Conservation (phyloP, 1,140 invertebrate genomes). For the Pseudomyrmex gracilis region DNA sequence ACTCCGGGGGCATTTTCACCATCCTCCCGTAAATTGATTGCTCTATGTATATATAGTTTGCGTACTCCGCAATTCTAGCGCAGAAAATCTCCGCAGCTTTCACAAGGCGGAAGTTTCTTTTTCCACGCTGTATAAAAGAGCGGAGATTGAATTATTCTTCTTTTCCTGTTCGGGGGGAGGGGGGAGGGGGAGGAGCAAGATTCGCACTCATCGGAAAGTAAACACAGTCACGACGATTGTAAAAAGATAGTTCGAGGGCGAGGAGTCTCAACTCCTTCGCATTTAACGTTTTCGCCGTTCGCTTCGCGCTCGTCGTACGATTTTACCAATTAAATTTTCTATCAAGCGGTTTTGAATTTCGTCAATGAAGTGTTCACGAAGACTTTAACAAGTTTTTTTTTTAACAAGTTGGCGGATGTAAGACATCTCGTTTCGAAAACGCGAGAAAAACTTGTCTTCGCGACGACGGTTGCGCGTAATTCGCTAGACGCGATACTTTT, state of each 20-base stretch:
- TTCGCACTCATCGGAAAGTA: constrained; percentile 9
- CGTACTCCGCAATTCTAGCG: constrained; percentile 24
- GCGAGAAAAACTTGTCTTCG: background rate
- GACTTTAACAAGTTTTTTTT: constrained; percentile 19
- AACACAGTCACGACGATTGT: constrained; percentile 2
- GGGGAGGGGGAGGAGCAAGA: too few species aligned
- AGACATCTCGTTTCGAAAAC: background rate
- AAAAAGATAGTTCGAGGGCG: background rate
- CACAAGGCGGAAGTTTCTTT: constrained; percentile 41
- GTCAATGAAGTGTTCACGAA: background rate
- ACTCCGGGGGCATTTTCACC: constrained; percentile 1
- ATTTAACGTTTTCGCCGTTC: background rate
- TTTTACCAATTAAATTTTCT: background rate
- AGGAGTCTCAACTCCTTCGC: background rate
- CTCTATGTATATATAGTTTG: background rate
- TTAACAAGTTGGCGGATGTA: background rate
- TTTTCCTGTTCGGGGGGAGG: constrained; percentile 18
- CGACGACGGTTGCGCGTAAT: too few species aligned
- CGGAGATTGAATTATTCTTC: constrained; percentile 55
- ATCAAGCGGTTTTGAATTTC: background rate
- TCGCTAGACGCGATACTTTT: too few species aligned
- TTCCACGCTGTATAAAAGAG: background rate
- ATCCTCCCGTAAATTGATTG: constrained; percentile 29
- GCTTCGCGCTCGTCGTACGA: background rate
- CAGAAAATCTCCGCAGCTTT: constrained; percentile 44